These are phyloP conservation scores for Chaetops frenatus DNA, from an alignment of 2,113 vertebrate species.

Conservation along the genomic window DNA sequence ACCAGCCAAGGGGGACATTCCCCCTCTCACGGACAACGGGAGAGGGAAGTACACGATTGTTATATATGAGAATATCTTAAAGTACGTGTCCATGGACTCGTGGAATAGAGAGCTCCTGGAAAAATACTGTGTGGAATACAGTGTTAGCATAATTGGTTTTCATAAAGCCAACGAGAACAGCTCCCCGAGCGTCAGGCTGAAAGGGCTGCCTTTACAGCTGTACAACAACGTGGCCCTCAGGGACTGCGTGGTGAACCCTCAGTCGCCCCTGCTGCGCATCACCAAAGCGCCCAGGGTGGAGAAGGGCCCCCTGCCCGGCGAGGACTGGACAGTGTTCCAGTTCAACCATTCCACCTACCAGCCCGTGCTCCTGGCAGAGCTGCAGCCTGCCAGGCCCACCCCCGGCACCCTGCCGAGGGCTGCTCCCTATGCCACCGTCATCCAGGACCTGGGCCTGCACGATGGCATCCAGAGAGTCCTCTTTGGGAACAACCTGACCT, in stretches of 20 bases:
- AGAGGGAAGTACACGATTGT: constrained; percentile 87
- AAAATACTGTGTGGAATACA: constrained; percentile 94
- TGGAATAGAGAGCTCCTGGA: constrained; percentile 95
- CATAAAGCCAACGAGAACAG: constrained; percentile 94
- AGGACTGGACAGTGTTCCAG: constrained; percentile 93
- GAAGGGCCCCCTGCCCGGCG: constrained; percentile 84
- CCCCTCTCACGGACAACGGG: constrained; percentile 87
- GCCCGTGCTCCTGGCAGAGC: constrained; percentile 82
- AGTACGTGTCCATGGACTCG: constrained; percentile 89
- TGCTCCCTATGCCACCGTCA: constrained; percentile 79
- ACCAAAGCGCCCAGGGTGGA: constrained; percentile 82
- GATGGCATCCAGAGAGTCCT: constrained; percentile 92
- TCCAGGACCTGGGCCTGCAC: constrained; percentile 91
- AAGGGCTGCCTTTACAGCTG: constrained; percentile 84
- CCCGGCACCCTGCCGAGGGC: constrained; percentile 61
- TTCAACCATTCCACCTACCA: constrained; percentile 94
- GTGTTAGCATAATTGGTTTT: constrained; percentile 94
- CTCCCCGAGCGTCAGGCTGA: constrained; percentile 76
- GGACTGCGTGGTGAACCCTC: constrained; percentile 85
- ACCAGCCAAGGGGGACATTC: constrained; percentile 91
- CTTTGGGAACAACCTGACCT: constrained; percentile 92
- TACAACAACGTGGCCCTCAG: constrained; percentile 86
- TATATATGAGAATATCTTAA: constrained; percentile 93
- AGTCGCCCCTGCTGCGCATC: constrained; percentile 86
- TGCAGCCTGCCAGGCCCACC: constrained; percentile 70